Base-by-base conservation (phyloP, 2,888 invertebrate species). In the Actias luna region DNA sequence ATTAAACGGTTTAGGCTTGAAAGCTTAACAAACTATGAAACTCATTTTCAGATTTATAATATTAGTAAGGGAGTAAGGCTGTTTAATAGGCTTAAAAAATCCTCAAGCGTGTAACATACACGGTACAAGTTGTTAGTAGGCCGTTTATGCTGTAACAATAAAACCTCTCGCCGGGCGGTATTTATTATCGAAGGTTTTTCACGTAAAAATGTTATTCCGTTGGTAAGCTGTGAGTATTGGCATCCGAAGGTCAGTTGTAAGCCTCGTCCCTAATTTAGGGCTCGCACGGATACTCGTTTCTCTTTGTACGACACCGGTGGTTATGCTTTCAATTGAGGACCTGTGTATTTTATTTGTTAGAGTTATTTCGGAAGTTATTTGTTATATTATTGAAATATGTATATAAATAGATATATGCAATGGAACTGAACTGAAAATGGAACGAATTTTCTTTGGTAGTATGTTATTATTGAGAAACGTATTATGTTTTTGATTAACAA, bases 211-310 rank as follows among this genome's bases (percentile, higher is more conserved):
- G 29, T 29, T 55, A 55, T 29, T 55, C 29, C 29, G 29, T 29
- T 29, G 52, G 55, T 55, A 55, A 55, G 55, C 29, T 29, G 55
- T 55, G 55, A n/a, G 55, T 55, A 55, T 55, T 29, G 55, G 29
- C 29, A 55, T 29, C 55, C 29, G 29, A 55, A 55, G 55, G 55
- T 29, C 55, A 55, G 14, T 25, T 16, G 55, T 55, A 55, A 55
- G 55, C 55, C 55, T 65, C 59, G 61, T 27, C 59, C 50, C 39
- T 65, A 59, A 62, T 64, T 65, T 64, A 60, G 61, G 42, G 35
- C 22, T 12, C 60, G 33, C 31, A 36, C 60, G 18, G 52, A 59
- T 7, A 16, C 35, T 50, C 63, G 50, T 61, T 46, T 59, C 57
- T 58, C 29, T 55, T 55, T 29, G n/a, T 55, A 55, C 55, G 29